Base-by-base conservation (phyloP, 2,113 vertebrate species). In the Vulpes vulpes region DNA sequence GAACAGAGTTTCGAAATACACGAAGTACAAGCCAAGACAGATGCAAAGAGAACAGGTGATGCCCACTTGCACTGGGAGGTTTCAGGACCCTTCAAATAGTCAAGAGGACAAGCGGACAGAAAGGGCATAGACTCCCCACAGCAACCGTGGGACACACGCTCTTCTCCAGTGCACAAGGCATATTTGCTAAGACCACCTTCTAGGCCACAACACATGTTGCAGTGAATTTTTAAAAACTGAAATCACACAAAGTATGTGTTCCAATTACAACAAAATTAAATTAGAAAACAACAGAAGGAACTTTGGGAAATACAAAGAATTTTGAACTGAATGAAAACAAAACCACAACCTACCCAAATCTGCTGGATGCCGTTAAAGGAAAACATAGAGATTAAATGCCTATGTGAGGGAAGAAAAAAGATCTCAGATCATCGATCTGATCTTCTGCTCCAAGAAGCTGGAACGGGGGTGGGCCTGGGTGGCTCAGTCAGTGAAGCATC, bases 291-390 rank as follows among this genome's bases (percentile, higher is more conserved):
- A 57, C 43, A 59, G 78, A 57, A 38, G 43, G 76, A 80, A n/a
- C 57, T 55, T 43, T n/a, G 49, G 67, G 38, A 60, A 60, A 91
- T 60, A 16, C 22, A 23, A 60, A 90, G 19, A 19, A 60, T 85
- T 90, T 86, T 81, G 57, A 91, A 94, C 9, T 1, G 32, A 19
- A n/a, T 30, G 65, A 60, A 84, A 81, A 43, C 27, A 80, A 92
- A 94, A 60, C 7, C 59, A 53, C 11, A n/a, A 25, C 20, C 49
- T 53, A 43, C 35, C 49, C 51, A 38, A 25, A 60, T 14, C 25
- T 38, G 2, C 15, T 35, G 27, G 71, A n/a, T 23, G 32, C 38
- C 5, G 23, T 5, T 5, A n/a, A 85, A 23, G 17, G 8, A 62
- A 17, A 49, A 62, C 16, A 53, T 1, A 17, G 2, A 5, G 64